These are phyloP conservation scores for Capreolus pygargus DNA, from an alignment of 2,113 vertebrate genomes.

Conservation along the genomic window DNA sequence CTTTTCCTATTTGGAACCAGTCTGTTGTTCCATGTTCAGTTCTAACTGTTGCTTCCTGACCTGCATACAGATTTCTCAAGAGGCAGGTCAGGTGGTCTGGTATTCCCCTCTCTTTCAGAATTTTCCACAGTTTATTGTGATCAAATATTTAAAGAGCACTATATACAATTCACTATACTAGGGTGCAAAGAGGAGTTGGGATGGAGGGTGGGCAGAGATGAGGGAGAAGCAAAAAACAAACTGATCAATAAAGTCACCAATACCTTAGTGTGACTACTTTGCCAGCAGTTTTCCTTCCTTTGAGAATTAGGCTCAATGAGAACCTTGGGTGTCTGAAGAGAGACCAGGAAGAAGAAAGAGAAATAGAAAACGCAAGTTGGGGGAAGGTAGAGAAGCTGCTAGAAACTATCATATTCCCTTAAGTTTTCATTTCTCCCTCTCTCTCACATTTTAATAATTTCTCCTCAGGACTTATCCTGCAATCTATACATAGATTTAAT, in stretches of 20 bases:
- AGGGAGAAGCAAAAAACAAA: background rate
- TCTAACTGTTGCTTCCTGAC: too few relatives aligned
- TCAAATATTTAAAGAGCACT: background rate
- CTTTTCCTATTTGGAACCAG: too few relatives aligned
- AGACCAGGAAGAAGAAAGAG: background rate
- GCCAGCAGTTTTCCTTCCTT: background rate
- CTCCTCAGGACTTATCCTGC: constrained; percentile 25
- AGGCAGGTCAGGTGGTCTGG: too few relatives aligned
- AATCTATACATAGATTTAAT: constrained; percentile 58
- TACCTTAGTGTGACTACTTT: background rate
- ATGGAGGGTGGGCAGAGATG: background rate
- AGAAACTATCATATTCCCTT: background rate
- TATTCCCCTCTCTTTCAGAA: too few relatives aligned
- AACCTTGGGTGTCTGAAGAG: background rate
- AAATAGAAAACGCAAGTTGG: background rate
- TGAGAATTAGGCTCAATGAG: background rate
- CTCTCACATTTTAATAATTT: constrained; percentile 50
- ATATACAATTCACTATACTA: background rate
- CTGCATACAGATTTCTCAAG: too few relatives aligned
- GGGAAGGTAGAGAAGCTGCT: background rate
- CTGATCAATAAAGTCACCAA: background rate
- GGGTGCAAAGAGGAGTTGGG: background rate
- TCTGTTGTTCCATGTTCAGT: too few relatives aligned
- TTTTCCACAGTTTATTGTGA: background rate
- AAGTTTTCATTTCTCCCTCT: constrained; percentile 15